A percentile compares a stretch with the other conserved stretches of the same genome.
Conservation (phyloP, 2,797 vertebrate species). For the Psittacula derbiana region DNA sequence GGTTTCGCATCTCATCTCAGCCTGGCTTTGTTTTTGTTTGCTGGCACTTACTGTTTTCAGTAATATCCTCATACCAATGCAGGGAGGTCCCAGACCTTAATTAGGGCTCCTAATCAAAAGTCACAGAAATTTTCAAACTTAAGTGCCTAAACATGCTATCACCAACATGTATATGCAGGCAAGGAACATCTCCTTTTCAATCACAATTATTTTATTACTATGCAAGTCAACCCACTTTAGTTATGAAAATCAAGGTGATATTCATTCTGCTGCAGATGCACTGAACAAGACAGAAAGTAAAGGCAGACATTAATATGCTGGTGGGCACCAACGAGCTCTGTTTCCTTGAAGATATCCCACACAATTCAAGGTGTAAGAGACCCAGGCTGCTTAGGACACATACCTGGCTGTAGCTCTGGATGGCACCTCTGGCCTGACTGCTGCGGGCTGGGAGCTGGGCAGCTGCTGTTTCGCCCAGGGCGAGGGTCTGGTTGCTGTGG, state of each 20-base stretch:
- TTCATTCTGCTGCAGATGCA: not conserved
- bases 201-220: not conserved
- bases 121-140: not conserved
- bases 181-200: not conserved
- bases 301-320: not conserved
- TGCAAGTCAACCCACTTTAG: not conserved
- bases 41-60: not conserved
- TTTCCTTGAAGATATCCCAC: not conserved
- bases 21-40: not conserved
- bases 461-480: conserved; percentile 88
- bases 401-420: conserved; percentile 98
- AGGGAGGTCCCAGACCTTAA: not conserved
- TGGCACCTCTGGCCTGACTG: conserved; percentile 87
- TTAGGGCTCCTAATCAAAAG: not conserved
- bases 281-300: not conserved
- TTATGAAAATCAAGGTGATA: not conserved
- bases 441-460: conserved; percentile 85
- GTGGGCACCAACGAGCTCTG: fast-evolving
- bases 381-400: not conserved
- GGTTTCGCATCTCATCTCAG: not conserved
- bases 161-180: not conserved
- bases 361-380: not conserved
- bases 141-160: not conserved
- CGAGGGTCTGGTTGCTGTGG: conserved; percentile 98
- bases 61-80: not conserved